A percentile compares a stretch with the other conserved stretches of the same genome.
Conservation (phyloP, 2,888 invertebrate genomes). For the Nemotelus nigrinus region DNA sequence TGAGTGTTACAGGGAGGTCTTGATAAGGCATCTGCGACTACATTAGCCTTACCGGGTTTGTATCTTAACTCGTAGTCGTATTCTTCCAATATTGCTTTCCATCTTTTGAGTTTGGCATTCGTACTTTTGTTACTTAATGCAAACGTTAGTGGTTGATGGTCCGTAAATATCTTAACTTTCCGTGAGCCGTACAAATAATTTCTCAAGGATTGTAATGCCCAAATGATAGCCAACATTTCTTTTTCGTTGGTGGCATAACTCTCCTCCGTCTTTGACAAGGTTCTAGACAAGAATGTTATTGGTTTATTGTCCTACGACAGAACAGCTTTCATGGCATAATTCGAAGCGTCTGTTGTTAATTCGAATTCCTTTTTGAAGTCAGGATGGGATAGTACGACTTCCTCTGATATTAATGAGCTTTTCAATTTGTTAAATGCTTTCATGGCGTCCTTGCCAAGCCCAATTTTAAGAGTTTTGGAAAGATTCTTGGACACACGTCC, state of each 20-base stretch:
- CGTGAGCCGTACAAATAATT: constrained; percentile 17
- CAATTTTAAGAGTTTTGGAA: constrained; percentile 7
- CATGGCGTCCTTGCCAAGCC: neutral
- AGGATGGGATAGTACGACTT: neutral
- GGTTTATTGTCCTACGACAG: constrained; percentile 24
- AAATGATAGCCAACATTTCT: constrained; percentile 42
- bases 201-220: constrained; percentile 10
- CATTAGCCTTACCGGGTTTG: no score
- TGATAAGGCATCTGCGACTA: no score
- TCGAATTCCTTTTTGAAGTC: neutral
- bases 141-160: constrained; percentile 47
- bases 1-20: no score
- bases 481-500: constrained; percentile 21
- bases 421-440: constrained; percentile 17
- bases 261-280: constrained; percentile 30
- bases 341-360: constrained; percentile 31
- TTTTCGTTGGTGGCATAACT: constrained; percentile 37
- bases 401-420: neutral
- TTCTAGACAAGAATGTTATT: constrained; percentile 19
- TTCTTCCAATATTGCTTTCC: no score
- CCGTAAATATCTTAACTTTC: constrained; percentile 34
- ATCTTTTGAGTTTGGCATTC: no score
- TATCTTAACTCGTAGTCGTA: no score
- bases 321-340: constrained; percentile 22
- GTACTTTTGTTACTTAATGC: constrained; percentile 50